These are phyloP conservation scores for Platorchestia sp. DNA, from an alignment of 1,140 invertebrate genomes.

Conservation along the genomic window DNA sequence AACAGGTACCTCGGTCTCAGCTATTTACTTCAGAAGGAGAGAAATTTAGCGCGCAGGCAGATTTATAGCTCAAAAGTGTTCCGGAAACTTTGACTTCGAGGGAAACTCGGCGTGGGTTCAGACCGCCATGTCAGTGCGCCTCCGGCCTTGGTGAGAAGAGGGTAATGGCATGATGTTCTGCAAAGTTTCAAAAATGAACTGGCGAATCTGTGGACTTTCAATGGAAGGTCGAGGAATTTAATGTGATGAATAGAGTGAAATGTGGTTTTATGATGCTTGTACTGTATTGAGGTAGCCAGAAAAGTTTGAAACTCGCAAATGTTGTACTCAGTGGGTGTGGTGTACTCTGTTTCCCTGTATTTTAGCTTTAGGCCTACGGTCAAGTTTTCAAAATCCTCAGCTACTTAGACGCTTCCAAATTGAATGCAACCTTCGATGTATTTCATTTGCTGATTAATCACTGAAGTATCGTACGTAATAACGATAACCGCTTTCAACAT, in stretches of 20 bases:
- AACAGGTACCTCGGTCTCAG: not conserved
- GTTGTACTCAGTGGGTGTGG: constrained; percentile 24
- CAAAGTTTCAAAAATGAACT: constrained; percentile 32
- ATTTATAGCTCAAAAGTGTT: not conserved
- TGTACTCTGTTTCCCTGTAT: not conserved
- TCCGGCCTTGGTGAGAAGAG: not conserved
- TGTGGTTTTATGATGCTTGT: not conserved
- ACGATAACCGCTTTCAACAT: too few species aligned
- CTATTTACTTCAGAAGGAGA: not conserved
- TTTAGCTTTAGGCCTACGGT: constrained; percentile 12
- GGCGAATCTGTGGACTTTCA: not conserved
- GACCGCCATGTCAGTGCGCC: constrained; percentile 17
- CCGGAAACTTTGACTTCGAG: not conserved
- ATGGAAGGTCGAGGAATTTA: not conserved
- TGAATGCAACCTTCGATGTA: not conserved
- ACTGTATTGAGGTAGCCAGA: not conserved
- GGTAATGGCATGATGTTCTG: not conserved
- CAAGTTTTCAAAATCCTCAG: not conserved
- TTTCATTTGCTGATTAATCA: not conserved
- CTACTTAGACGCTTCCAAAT: not conserved
- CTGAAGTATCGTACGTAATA: not conserved
- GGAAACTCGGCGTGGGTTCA: not conserved
- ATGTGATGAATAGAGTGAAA: not conserved
- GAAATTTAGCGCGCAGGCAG: not conserved
- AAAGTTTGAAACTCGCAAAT: not conserved